These are phyloP conservation scores for Hirtodrosophila trivittata DNA, from an alignment of 2,888 invertebrate genomes.

Conservation along the genomic window DNA sequence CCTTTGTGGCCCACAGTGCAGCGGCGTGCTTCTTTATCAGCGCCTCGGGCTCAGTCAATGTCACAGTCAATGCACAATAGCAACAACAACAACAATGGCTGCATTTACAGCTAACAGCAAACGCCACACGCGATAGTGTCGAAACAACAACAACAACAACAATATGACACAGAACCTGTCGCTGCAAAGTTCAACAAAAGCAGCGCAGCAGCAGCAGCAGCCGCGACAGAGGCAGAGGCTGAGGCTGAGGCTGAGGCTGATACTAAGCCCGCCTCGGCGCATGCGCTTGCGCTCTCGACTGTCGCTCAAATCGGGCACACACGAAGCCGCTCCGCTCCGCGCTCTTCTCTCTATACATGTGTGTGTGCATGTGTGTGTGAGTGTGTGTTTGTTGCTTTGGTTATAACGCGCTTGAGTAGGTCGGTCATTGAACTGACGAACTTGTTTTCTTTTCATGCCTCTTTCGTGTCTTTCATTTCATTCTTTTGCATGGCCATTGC, in stretches of 20 bases:
- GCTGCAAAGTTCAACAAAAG: conserved; percentile 70
- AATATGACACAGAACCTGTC: conserved; percentile 73
- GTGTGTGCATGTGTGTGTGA: conserved; percentile 19
- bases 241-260: not conserved
- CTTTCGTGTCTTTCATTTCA: conserved; percentile 44
- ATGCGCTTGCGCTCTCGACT: conserved; percentile 64
- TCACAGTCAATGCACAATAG: conserved; percentile 79
- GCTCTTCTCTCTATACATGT: conserved; percentile 10
- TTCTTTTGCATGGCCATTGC: conserved; percentile 59
- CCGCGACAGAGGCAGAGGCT: not conserved
- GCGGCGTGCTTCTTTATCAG: conserved; percentile 37
- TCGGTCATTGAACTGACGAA: conserved; percentile 84
- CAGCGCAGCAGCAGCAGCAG: conserved; percentile 20
- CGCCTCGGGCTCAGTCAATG: conserved; percentile 56
- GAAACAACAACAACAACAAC: conserved; percentile 45
- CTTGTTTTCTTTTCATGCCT: conserved; percentile 79
- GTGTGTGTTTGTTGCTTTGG: conserved; percentile 52
- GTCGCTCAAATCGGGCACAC: conserved; percentile 47
- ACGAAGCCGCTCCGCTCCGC: conserved; percentile 17
- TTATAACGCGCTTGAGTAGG: conserved; percentile 84
- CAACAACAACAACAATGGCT: conserved; percentile 28
- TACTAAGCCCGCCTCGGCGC: conserved; percentile 44
- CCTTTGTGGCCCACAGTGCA: not conserved
- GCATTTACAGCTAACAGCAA: conserved; percentile 69
- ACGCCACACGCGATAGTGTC: conserved; percentile 68